Evolutionary conservation across 2,113 vertebrate genomes (phyloP).

Genomic region (Leuciscus idus): DNA sequence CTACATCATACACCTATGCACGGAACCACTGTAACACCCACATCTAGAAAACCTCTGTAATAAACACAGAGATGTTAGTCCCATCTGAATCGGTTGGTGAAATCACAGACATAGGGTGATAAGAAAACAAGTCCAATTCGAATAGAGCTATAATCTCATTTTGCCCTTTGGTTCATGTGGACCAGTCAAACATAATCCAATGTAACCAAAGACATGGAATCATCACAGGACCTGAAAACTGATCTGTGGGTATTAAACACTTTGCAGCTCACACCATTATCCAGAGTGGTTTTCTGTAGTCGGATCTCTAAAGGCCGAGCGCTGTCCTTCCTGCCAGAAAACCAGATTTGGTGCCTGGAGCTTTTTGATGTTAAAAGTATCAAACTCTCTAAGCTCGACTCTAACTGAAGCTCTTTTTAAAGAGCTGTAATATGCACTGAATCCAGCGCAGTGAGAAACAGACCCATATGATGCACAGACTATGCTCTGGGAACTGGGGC

Average conservation of each 20-base stretch:
- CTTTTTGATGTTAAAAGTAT: slow-evolving; percentile 44
- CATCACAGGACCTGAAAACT: slow-evolving; percentile 14
- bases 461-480: not conserved
- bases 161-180: not conserved
- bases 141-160: not conserved
- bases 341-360: slow-evolving; percentile 3
- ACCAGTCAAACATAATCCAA: not conserved
- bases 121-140: not conserved
- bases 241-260: slow-evolving; percentile 28
- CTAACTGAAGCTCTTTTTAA: slow-evolving; percentile 21
- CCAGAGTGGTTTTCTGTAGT: slow-evolving; percentile 3
- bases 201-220: slow-evolving; percentile 18
- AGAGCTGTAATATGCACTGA: not conserved
- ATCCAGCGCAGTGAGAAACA: slow-evolving; percentile 19
- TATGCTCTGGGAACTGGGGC: slow-evolving; percentile 20
- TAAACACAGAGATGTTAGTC: not conserved
- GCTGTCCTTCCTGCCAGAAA: slow-evolving; percentile 27
- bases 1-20: not conserved
- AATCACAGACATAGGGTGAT: not conserved
- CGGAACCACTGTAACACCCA: not conserved
- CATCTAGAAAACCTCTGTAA: not conserved
- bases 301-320: slow-evolving; percentile 16
- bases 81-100: not conserved
- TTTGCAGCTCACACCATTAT: slow-evolving; percentile 24
- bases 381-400: not conserved